These are phyloP conservation scores for Lophotriccus pileatus DNA, from an alignment of 2,797 vertebrate genomes.

Conservation along the genomic window DNA sequence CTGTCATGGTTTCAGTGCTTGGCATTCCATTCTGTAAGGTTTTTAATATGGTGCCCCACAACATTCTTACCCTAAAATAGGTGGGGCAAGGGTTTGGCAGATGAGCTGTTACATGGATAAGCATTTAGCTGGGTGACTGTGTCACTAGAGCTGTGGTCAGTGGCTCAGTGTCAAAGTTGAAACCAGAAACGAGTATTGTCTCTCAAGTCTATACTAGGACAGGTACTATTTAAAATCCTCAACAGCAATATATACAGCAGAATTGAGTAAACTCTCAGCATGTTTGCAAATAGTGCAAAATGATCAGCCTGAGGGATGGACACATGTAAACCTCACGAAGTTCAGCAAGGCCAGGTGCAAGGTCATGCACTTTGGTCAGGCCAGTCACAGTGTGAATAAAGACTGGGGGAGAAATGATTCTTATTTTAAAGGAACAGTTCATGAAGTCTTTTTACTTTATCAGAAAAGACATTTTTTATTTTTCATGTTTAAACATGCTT, in stretches of 20 bases:
- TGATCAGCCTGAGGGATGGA: not conserved
- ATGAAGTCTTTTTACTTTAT: not conserved
- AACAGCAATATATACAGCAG: not conserved
- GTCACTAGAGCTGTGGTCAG: not conserved
- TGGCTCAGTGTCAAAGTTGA: not conserved
- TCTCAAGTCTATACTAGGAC: not conserved
- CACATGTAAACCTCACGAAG: not conserved
- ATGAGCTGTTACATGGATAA: not conserved
- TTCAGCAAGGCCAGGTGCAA: not conserved
- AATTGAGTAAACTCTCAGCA: not conserved
- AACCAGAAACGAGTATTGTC: not conserved
- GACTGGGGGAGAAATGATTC: not conserved
- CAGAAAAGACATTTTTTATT: not conserved
- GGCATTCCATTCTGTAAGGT: not conserved
- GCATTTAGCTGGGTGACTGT: not conserved
- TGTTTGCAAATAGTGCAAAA: not conserved
- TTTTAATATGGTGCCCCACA: not conserved
- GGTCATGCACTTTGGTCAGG: no score
- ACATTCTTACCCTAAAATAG: not conserved
- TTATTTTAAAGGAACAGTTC: not conserved
- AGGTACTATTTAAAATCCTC: not conserved
- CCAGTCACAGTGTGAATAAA: not conserved
- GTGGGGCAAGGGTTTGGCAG: not conserved
- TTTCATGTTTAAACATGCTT: not conserved
- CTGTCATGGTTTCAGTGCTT: not conserved